These are phyloP conservation scores for Speoplatyrhinus poulsoni DNA, from an alignment of 2,113 vertebrate species.

Conservation along the genomic window DNA sequence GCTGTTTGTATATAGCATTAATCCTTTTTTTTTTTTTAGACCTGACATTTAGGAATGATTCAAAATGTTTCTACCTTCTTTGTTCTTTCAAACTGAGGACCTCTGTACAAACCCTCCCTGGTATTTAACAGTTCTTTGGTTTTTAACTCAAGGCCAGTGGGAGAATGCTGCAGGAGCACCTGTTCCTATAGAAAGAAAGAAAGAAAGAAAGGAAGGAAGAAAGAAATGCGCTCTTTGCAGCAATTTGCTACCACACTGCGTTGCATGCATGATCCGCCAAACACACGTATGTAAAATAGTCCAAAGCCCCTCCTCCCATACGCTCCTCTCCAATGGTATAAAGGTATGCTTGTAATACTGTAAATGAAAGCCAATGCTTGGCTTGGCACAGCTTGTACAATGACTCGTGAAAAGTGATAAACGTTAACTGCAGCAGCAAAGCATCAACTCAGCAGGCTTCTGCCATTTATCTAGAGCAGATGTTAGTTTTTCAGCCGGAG, in stretches of 20 bases:
- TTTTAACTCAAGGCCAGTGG: conserved; percentile 33
- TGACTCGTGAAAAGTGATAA: conserved; percentile 1
- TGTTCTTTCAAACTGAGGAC: neutral
- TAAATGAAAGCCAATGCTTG: conserved; percentile 26
- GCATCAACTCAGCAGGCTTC: neutral
- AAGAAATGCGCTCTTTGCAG: conserved; percentile 49
- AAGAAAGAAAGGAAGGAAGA: conserved; percentile 10
- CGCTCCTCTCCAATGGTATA: too few species aligned
- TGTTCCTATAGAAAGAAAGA: conserved; percentile 42
- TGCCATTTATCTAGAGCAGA: conserved; percentile 3
- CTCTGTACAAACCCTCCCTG: neutral
- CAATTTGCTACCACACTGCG: conserved; percentile 49
- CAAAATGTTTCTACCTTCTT: conserved; percentile 21
- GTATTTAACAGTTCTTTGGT: conserved; percentile 21
- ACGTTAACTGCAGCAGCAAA: neutral
- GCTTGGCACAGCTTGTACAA: conserved; percentile 3
- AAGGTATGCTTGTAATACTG: conserved; percentile 32
- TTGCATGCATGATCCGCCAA: conserved; percentile 39
- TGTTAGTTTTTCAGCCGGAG: neutral
- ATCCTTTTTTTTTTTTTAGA: conserved; percentile 26
- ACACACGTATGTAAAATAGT: conserved; percentile 27
- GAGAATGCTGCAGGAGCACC: conserved; percentile 23
- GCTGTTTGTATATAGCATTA: conserved; percentile 2
- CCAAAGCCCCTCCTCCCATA: conserved; percentile 8
- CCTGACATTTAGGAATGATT: conserved; percentile 31